phyloP scores from a whole-genome alignment of 92 coral and sea anemone species.

The Blastomussa wellsi region DNA sequence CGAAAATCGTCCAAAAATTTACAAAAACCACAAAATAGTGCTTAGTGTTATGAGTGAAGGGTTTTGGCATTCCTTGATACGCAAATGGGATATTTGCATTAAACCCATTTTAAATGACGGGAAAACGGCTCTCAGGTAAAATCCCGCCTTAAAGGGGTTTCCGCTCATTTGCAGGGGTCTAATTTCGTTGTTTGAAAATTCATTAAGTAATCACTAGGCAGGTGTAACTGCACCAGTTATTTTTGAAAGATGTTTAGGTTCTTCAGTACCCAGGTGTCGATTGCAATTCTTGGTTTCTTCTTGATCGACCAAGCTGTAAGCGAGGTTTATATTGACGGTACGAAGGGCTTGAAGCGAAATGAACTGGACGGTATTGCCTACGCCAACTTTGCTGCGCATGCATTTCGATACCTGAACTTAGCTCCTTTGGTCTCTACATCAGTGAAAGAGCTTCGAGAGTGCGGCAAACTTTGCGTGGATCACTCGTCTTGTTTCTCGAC shows the following conservation, averaged over 20 bases:
- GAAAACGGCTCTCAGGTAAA: no score
- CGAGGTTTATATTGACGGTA: conserved; percentile 1
- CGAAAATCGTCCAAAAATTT: no score
- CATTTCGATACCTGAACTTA: not conserved
- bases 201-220: no score
- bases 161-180: no score
- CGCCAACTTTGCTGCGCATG: conserved; percentile 5
- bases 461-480: not conserved
- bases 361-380: not conserved
- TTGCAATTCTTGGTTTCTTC: not conserved
- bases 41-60: no score
- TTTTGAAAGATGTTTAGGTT: not conserved
- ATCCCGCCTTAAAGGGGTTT: no score
- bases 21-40: no score
- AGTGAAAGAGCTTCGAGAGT: not conserved
- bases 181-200: no score
- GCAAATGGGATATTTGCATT: no score
- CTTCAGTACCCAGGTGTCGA: not conserved
- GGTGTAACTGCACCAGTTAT: no score
- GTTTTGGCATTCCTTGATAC: no score
- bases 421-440: not conserved
- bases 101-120: no score
- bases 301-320: not conserved
- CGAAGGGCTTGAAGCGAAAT: conserved; percentile 1
- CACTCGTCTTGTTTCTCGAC: not conserved